A percentile compares a stretch with the other conserved stretches of the same genome.
These are phyloP conservation scores for Petrophora chlorosata DNA, from an alignment of 2,888 invertebrate species.

Conservation along the genomic window DNA sequence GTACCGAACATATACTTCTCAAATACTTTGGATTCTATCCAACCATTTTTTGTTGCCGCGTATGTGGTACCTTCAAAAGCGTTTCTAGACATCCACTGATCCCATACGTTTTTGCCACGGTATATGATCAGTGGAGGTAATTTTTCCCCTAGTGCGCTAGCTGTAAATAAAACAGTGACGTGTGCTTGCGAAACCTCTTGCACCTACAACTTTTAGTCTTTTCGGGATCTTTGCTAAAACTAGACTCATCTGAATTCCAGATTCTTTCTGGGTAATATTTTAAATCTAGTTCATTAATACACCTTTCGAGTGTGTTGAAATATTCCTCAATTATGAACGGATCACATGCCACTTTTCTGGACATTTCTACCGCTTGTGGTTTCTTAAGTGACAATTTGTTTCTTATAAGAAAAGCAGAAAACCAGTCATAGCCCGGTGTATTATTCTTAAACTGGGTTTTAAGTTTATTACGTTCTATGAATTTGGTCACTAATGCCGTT, in stretches of 20 bases:
- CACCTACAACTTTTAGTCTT: constrained; percentile 28
- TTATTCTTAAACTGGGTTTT: constrained; percentile 24
- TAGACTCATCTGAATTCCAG: constrained; percentile 28
- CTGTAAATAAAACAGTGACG: constrained; percentile 41
- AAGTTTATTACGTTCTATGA: constrained; percentile 5
- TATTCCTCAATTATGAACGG: constrained; percentile 30
- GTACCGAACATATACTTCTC: constrained; percentile 7
- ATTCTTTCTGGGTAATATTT: constrained; percentile 27
- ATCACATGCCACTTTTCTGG: constrained; percentile 32
- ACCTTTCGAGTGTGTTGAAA: too few relatives aligned
- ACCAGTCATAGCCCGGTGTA: constrained; percentile 30
- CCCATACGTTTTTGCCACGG: constrained; percentile 50
- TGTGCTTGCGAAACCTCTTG: constrained; percentile 14
- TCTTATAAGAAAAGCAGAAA: constrained; percentile 20
- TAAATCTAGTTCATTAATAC: constrained; percentile 29
- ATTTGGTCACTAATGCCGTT: neutral
- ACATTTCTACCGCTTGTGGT: constrained; percentile 33
- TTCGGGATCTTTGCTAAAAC: neutral
- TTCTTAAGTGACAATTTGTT: constrained; percentile 33
- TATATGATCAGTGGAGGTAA: constrained; percentile 50
- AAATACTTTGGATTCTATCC: constrained; percentile 46
- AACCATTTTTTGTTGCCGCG: constrained; percentile 43
- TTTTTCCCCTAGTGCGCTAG: constrained; percentile 38
- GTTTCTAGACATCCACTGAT: constrained; percentile 45
- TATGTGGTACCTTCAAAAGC: constrained; percentile 41